phyloP scores from a whole-genome alignment of 2,888 invertebrate genomes.

The Trissolcus japonicus region DNA sequence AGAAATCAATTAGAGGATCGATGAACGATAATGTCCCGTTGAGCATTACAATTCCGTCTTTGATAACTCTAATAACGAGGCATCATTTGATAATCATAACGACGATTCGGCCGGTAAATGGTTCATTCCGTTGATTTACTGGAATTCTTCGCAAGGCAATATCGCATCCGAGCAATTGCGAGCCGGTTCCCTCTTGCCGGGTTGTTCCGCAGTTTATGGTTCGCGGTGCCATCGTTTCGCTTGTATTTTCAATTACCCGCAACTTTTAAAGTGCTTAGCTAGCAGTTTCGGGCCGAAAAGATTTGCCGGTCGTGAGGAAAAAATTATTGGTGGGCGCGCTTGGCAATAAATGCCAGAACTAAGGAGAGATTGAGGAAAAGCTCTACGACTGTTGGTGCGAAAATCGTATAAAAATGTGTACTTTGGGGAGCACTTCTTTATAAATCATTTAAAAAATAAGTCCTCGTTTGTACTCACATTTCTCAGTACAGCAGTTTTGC shows the following conservation, averaged over 20 bases:
- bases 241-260: constrained; percentile 54
- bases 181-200: constrained; percentile 16
- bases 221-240: constrained; percentile 45
- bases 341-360: constrained; percentile 42
- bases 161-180: constrained; percentile 49
- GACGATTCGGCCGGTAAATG: constrained; percentile 42
- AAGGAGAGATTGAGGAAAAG: constrained; percentile 8
- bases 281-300: constrained; percentile 42
- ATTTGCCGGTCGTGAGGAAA: constrained; percentile 43
- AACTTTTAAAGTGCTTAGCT: constrained; percentile 58
- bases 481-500: too few relatives aligned
- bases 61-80: constrained; percentile 47
- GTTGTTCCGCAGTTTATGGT: constrained; percentile 44
- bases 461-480: too few relatives aligned
- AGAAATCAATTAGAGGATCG: too few relatives aligned
- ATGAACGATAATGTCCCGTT: too few relatives aligned
- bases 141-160: constrained; percentile 53
- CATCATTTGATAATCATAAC: constrained; percentile 48
- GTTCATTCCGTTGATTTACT: constrained; percentile 52
- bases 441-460: too few relatives aligned
- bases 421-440: too few relatives aligned
- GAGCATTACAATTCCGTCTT: constrained; percentile 26
- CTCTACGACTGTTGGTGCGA: too few relatives aligned
- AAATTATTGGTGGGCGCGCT: constrained; percentile 30
- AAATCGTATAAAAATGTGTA: too few relatives aligned